Evolutionary conservation across 1,140 invertebrate species (phyloP).

Genomic region (Anoplophora glabripennis): DNA sequence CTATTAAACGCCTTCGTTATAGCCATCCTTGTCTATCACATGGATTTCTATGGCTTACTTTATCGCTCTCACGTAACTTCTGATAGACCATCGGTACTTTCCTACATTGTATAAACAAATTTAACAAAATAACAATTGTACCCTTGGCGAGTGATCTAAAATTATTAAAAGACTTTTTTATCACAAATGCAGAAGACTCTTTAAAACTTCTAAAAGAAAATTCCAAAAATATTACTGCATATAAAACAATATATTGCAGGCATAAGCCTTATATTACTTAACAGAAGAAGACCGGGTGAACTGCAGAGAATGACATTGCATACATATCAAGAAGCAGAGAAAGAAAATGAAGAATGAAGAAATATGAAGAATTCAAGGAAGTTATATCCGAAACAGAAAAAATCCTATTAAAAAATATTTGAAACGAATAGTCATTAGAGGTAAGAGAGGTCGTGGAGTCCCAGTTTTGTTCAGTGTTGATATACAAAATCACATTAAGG

Average conservation of each 20-base stretch:
- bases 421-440: conserved; percentile 26
- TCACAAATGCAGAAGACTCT: conserved; percentile 18
- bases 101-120: conserved; percentile 42
- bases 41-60: conserved; percentile 25
- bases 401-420: conserved; percentile 20
- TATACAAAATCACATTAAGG: conserved; percentile 13
- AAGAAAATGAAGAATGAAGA: too few species aligned
- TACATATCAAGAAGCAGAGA: too few species aligned
- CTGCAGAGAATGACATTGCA: too few species aligned
- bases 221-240: conserved; percentile 22
- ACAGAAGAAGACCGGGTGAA: conserved; percentile 10
- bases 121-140: conserved; percentile 42
- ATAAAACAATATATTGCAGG: conserved; percentile 21
- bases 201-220: conserved; percentile 15
- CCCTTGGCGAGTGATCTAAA: conserved; percentile 46
- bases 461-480: conserved; percentile 24
- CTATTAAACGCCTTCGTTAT: too few species aligned
- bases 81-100: conserved; percentile 32
- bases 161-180: conserved; percentile 40
- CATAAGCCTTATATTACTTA: conserved; percentile 35
- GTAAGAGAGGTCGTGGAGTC: conserved; percentile 24
- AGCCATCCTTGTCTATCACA: conserved; percentile 26
- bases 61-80: conserved; percentile 31
- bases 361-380: conserved; percentile 21
- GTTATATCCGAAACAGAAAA: conserved; percentile 20